A percentile compares a stretch with the other conserved stretches of the same genome.
These are phyloP conservation scores for Euwallacea similis DNA, from an alignment of 1,140 invertebrate genomes.

Conservation along the genomic window DNA sequence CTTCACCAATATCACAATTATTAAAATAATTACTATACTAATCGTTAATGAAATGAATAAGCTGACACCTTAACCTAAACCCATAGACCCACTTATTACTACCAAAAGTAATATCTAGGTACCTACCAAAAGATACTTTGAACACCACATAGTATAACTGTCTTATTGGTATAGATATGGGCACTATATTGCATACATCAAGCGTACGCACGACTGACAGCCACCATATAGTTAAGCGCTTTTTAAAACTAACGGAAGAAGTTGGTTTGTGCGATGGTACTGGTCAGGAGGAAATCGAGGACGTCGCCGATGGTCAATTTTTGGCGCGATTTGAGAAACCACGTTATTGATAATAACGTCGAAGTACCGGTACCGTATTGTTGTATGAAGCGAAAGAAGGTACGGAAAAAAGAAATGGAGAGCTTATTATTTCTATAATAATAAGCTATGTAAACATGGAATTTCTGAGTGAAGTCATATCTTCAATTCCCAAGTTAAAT, in stretches of 20 bases:
- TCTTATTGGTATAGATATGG: slow-evolving; percentile 28
- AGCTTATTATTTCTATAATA: too few species aligned
- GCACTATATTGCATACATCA: slow-evolving; percentile 28
- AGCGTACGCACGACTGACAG: slow-evolving; percentile 21
- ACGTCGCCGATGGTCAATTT: neutral
- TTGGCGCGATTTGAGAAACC: neutral
- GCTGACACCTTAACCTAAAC: neutral
- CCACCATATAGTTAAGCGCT: slow-evolving; percentile 22
- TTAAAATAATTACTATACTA: too few species aligned
- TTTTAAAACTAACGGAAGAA: slow-evolving; percentile 32
- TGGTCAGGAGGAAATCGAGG: slow-evolving; percentile 19
- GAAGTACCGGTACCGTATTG: too few species aligned
- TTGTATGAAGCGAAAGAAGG: too few species aligned
- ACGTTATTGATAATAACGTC: too few species aligned
- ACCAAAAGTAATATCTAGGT: slow-evolving; percentile 9
- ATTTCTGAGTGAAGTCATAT: too few species aligned
- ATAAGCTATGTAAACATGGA: too few species aligned
- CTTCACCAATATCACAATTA: too few species aligned
- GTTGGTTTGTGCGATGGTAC: slow-evolving; percentile 20
- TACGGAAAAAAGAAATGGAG: too few species aligned
- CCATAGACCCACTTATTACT: slow-evolving; percentile 12
- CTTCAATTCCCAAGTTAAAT: too few species aligned
- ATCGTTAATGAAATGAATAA: too few species aligned
- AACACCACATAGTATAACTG: slow-evolving; percentile 26
- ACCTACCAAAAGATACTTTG: slow-evolving; percentile 28